Base-by-base conservation (phyloP, 1,140 invertebrate species). In the Eurytemora carolleeae region DNA sequence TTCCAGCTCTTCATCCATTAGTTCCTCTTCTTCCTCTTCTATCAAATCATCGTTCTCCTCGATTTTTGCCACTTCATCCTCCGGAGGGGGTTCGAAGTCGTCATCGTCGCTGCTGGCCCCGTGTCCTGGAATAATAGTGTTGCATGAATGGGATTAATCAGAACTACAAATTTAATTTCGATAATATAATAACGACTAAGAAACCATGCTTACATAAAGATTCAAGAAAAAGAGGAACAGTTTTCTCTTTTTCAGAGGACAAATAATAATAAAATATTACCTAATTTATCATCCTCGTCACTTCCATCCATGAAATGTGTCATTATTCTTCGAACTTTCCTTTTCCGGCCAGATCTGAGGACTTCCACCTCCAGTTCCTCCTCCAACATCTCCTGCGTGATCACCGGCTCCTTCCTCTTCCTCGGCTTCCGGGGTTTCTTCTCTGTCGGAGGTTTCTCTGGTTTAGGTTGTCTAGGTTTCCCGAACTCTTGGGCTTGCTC, bases 11-110 rank as follows among this genome's bases (percentile, higher is more conserved):
- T 59, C 57, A 59, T 53, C 52, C 2, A 16, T 44, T 18, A 54
- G 31, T 19, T 20, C 24, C 20, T 60, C 19, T 17, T 55, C 25
- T 23, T 60, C 59, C 31, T 60, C 59, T 2, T 44, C 24, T 22
- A 44, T 20, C 44, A 54, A 19, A 23, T 60, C 59, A 25, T 59
- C 58, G n/a, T 24, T 15, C 12, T 59, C 25, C 23, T 24, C 22
- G 17, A 58, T 58, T 23, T 60, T 31, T 24, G 53, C 59, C 26
- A 31, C 31, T 18, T 60, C 59, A 22, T 53, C 59, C n/a, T 44
- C 31, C n/a, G 31, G 31, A 7, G 31, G 31, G n/a, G 31, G 31
- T n/a, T 44, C 31, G n/a, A 44, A 44, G 31, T 44, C 31, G 7
- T 44, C 31, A n/a, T 44, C 31, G n/a, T 44, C 31, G n/a, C 31